These are phyloP conservation scores for Egretta garzetta DNA, from an alignment of 2,113 vertebrate genomes.

Conservation along the genomic window DNA sequence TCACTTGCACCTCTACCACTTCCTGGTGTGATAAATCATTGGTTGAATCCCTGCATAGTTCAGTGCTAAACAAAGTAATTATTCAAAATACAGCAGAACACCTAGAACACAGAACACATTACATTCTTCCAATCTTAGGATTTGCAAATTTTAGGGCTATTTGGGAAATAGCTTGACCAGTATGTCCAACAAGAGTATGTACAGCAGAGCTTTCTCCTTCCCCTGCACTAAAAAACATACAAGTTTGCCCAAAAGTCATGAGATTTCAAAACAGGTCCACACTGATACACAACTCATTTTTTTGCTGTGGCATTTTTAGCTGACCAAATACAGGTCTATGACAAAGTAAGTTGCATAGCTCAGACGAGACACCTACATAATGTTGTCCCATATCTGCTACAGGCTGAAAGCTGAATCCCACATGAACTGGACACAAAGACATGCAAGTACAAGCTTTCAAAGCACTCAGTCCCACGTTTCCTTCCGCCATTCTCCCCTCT, in stretches of 20 bases:
- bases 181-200: neutral
- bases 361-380: neutral
- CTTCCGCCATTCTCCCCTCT: neutral
- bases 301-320: neutral
- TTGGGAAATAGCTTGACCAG: neutral
- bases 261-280: neutral
- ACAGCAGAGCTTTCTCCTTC: neutral
- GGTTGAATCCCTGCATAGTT: neutral
- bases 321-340: neutral
- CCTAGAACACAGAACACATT: neutral
- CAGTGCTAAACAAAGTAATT: neutral
- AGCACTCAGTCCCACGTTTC: neutral
- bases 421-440: neutral
- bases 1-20: neutral
- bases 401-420: neutral
- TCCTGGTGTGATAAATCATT: neutral
- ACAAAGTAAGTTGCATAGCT: neutral
- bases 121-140: neutral
- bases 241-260: neutral
- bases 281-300: neutral
- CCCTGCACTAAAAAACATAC: neutral
- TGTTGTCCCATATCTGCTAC: neutral
- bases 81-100: neutral
- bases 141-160: neutral
- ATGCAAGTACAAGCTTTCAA: neutral